These are phyloP conservation scores for Saxidomus purpurata DNA, from an alignment of 1,140 invertebrate species.

Conservation along the genomic window DNA sequence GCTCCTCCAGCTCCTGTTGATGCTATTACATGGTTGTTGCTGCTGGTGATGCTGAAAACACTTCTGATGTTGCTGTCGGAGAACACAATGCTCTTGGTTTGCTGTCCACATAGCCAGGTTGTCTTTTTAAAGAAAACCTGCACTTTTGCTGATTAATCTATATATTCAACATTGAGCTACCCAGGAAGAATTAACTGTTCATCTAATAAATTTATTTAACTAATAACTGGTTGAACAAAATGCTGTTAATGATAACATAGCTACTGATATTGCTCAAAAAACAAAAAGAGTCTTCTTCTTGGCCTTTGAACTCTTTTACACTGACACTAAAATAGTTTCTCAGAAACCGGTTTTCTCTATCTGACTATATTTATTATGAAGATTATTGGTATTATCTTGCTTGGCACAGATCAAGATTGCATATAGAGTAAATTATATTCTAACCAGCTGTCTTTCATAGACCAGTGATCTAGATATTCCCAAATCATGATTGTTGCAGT, in stretches of 20 bases:
- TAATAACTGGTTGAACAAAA: too few species aligned
- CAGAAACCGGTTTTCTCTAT: not conserved
- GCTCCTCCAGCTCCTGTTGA: not conserved
- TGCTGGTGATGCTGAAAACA: not conserved
- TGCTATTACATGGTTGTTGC: not conserved
- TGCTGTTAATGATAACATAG: too few species aligned
- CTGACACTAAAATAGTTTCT: not conserved
- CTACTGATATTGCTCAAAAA: too few species aligned
- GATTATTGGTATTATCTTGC: slow-evolving; percentile 36
- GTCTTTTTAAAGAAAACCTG: too few species aligned
- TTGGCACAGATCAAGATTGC: slow-evolving; percentile 28
- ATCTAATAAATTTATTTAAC: too few species aligned
- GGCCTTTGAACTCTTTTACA: not conserved
- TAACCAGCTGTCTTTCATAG: not conserved
- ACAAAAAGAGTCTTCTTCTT: too few species aligned
- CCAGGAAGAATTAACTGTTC: too few species aligned
- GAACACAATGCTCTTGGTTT: too few species aligned
- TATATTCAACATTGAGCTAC: too few species aligned
- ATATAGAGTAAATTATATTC: not conserved
- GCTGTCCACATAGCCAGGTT: too few species aligned
- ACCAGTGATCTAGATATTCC: not conserved
- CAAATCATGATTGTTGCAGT: not conserved
- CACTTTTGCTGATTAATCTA: too few species aligned
- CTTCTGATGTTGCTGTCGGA: not conserved
- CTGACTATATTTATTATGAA: not conserved